Percentiles rank a stretch among this genome's conserved stretches.
Conservation (phyloP, 1,140 invertebrate genomes). For the Tigriopus japonicus region DNA sequence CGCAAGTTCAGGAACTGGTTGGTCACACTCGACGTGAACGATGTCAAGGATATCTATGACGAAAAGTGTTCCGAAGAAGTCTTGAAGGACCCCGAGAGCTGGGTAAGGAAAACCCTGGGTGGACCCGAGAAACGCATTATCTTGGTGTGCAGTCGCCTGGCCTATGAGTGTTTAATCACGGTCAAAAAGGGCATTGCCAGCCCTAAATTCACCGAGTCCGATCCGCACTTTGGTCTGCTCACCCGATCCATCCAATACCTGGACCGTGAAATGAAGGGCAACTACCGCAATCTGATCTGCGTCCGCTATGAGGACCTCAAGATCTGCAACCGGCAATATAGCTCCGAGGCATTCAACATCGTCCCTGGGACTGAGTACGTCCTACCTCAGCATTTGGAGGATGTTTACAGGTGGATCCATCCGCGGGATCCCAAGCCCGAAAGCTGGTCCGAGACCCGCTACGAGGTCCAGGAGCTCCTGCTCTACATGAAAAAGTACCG, state of each 20-base stretch:
- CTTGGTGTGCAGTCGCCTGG: neutral
- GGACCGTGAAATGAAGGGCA: slow-evolving; percentile 6
- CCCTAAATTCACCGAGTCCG: neutral
- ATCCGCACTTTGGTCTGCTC: slow-evolving; percentile 1
- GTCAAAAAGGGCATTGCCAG: neutral
- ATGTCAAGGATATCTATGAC: slow-evolving; percentile 9
- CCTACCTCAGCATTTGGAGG: slow-evolving; percentile 6
- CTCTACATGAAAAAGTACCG: neutral
- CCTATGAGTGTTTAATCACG: slow-evolving; percentile 3
- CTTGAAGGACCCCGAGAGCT: slow-evolving; percentile 5
- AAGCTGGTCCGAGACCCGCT: neutral
- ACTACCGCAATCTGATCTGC: slow-evolving; percentile 7
- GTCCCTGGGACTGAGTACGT: slow-evolving; percentile 10
- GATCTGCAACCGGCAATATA: slow-evolving; percentile 5
- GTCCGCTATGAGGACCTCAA: slow-evolving; percentile 9
- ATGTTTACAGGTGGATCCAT: slow-evolving; percentile 4
- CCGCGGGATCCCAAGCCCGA: slow-evolving; percentile 3
- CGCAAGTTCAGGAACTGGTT: slow-evolving; percentile 5
- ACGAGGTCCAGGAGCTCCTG: neutral
- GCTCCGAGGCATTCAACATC: slow-evolving; percentile 9
- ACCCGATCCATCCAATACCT: neutral
- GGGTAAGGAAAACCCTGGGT: neutral
- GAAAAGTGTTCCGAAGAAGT: slow-evolving; percentile 6
- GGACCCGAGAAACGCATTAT: slow-evolving; percentile 3
- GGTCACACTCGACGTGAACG: slow-evolving; percentile 5